Percentiles rank a stretch among this genome's conserved stretches.
Conservation (phyloP, 37 sponge, comb jelly and placozoan species). For the Petrosia ficiformis region DNA sequence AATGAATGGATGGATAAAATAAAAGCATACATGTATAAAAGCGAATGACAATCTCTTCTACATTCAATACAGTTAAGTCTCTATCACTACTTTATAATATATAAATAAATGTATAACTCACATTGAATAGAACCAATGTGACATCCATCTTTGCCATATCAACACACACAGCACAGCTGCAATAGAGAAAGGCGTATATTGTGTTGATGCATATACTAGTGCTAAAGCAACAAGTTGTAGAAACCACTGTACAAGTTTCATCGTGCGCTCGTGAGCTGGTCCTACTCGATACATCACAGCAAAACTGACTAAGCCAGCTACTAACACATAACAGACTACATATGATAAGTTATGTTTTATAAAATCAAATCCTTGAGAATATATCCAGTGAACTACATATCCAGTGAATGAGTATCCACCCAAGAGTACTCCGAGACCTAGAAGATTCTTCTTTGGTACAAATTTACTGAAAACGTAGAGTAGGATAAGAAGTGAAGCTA, state of each 20-base stretch:
- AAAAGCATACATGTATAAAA: too few relatives aligned
- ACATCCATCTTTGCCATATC: too few relatives aligned
- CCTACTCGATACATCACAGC: slow-evolving; percentile 58
- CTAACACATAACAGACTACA: slow-evolving; percentile 28
- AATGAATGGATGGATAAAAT: background rate
- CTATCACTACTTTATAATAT: too few relatives aligned
- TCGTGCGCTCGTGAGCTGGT: slow-evolving; percentile 29
- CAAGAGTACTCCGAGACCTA: slow-evolving; percentile 38
- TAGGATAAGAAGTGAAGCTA: slow-evolving; percentile 62
- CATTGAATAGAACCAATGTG: too few relatives aligned
- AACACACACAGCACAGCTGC: background rate
- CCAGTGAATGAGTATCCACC: slow-evolving; percentile 43
- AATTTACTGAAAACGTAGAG: slow-evolving; percentile 59
- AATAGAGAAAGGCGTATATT: slow-evolving; percentile 16
- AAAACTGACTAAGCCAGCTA: slow-evolving; percentile 61
- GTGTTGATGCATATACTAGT: slow-evolving; percentile 31
- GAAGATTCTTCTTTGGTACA: slow-evolving; percentile 51
- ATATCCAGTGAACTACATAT: slow-evolving; percentile 40
- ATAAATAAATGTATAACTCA: too few relatives aligned
- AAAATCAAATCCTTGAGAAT: slow-evolving; percentile 17
- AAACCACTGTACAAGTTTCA: slow-evolving; percentile 65
- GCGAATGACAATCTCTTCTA: too few relatives aligned
- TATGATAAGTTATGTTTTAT: slow-evolving; percentile 34
- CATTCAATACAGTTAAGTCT: too few relatives aligned
- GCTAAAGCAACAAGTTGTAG: slow-evolving; percentile 43